phyloP scores from a whole-genome alignment of 2,888 invertebrate genomes.

The Aphidius colemani region DNA sequence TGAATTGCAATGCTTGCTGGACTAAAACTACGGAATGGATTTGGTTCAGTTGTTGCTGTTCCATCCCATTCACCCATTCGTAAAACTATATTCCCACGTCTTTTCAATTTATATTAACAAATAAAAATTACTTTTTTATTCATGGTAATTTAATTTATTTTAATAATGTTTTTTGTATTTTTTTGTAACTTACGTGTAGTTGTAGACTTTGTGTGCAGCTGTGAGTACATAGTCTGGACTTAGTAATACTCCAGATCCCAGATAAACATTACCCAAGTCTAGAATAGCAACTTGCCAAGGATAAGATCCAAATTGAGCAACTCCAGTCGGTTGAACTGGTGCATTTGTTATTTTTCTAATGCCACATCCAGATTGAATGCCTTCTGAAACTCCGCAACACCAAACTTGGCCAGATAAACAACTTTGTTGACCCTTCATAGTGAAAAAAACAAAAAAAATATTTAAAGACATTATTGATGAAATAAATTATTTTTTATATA shows the following conservation, averaged over 20 bases:
- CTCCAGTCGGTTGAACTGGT: slow-evolving; percentile 38
- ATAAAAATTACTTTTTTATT: slow-evolving; percentile 19
- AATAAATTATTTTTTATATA: too few relatives aligned
- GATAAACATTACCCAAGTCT: slow-evolving; percentile 35
- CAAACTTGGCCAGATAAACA: slow-evolving; percentile 40
- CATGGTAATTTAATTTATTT: background rate
- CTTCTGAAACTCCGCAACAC: slow-evolving; percentile 32
- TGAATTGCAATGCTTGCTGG: slow-evolving; percentile 67
- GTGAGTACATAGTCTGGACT: slow-evolving; percentile 59
- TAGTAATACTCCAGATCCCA: slow-evolving; percentile 56
- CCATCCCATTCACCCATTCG: slow-evolving; percentile 81
- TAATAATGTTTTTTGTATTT: background rate
- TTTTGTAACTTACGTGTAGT: slow-evolving; percentile 47
- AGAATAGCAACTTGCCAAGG: slow-evolving; percentile 53
- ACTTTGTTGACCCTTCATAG: slow-evolving; percentile 29
- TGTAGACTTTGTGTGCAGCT: slow-evolving; percentile 61
- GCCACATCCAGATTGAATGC: slow-evolving; percentile 38
- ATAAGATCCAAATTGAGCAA: slow-evolving; percentile 49
- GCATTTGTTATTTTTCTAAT: slow-evolving; percentile 41
- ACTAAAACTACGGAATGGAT: slow-evolving; percentile 68
- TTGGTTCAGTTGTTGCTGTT: slow-evolving; percentile 67
- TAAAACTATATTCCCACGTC: slow-evolving; percentile 64
- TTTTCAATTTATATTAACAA: slow-evolving; percentile 37
- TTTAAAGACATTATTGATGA: background rate
- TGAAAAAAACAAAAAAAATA: slow-evolving; percentile 1